These are phyloP conservation scores for Phytoseiulus persimilis DNA, from an alignment of 2,888 invertebrate species.

Conservation along the genomic window DNA sequence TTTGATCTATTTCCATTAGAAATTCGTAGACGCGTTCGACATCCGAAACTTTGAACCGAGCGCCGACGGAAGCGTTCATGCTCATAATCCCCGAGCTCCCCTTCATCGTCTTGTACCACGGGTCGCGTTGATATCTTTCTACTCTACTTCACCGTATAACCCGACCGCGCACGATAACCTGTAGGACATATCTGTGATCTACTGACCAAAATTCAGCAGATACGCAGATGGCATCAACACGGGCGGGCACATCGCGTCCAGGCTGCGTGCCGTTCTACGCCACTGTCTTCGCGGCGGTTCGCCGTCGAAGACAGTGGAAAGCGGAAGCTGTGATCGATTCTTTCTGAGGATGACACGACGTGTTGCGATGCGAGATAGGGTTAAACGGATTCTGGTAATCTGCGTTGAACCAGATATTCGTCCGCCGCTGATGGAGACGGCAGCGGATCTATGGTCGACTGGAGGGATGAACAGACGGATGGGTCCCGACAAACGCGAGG, in stretches of 20 bases:
- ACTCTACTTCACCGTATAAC: background rate
- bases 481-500: background rate
- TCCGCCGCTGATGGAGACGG: background rate
- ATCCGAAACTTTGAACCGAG: background rate
- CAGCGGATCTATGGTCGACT: background rate
- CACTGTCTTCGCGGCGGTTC: background rate
- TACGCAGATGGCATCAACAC: background rate
- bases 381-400: background rate
- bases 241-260: no score
- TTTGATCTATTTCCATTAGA: background rate
- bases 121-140: background rate
- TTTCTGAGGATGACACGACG: background rate
- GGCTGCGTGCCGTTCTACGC: background rate
- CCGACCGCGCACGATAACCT: background rate
- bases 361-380: no score
- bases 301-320: background rate
- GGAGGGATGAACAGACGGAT: background rate
- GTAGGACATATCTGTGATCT: background rate
- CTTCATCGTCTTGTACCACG: background rate
- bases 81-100: background rate
- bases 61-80: background rate
- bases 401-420: background rate
- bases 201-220: background rate
- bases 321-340: background rate
- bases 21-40: background rate